Evolutionary conservation across 1,140 invertebrate genomes (phyloP).

Genomic region (Adelges cooleyi): DNA sequence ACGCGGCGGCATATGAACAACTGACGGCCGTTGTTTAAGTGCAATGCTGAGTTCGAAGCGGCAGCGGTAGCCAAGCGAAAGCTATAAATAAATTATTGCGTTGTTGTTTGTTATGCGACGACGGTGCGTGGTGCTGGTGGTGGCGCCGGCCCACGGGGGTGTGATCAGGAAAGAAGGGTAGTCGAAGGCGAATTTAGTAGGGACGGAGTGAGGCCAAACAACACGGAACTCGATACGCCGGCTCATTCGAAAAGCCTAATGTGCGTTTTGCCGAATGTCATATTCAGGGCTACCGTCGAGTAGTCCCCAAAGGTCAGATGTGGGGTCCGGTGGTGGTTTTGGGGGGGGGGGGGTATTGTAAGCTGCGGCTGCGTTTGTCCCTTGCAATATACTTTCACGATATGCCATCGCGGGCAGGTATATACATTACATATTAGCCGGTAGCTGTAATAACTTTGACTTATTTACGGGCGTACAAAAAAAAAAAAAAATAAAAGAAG

Average conservation of each 20-base stretch:
- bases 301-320: slow-evolving; percentile 8
- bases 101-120: not conserved
- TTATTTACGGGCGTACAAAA: too few species aligned
- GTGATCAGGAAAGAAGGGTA: too few species aligned
- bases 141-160: not conserved
- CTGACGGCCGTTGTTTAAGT: not conserved
- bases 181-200: too few species aligned
- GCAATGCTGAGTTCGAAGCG: not conserved
- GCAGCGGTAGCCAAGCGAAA: not conserved
- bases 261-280: slow-evolving; percentile 23
- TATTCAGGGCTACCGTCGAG: not conserved
- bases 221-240: too few species aligned
- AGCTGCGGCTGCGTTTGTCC: too few species aligned
- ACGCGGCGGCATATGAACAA: not conserved
- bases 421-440: too few species aligned
- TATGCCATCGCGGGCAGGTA: too few species aligned
- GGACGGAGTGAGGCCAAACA: not conserved
- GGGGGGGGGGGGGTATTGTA: too few species aligned
- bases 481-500: too few species aligned
- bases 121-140: not conserved
- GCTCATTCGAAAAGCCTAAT: not conserved
- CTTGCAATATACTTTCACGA: too few species aligned
- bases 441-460: too few species aligned
- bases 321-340: not conserved
- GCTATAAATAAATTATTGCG: slow-evolving; percentile 22